Conservation (phyloP, 2,113 vertebrate species). For the Eulacestoma nigropectus region DNA sequence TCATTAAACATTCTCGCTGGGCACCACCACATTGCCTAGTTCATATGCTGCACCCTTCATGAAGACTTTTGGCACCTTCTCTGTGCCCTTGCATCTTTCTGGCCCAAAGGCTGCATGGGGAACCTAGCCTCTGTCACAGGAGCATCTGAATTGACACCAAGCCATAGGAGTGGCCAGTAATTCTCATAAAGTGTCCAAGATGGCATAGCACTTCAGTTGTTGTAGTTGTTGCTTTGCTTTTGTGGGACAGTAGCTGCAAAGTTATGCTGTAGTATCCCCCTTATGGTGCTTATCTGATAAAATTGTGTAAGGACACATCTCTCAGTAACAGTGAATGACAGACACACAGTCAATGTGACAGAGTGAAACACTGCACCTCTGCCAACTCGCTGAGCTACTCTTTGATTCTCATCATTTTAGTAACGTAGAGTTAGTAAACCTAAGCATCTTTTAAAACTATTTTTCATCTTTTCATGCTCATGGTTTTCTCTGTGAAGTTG, state of each 20-base stretch:
- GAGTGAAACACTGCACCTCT: not conserved
- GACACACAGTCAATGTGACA: not conserved
- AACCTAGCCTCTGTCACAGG: not conserved
- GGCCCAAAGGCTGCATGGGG: not conserved
- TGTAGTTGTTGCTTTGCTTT: not conserved
- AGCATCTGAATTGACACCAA: not conserved
- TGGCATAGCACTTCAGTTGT: not conserved
- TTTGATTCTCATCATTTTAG: not conserved
- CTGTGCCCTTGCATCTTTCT: not conserved
- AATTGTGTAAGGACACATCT: not conserved
- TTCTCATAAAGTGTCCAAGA: not conserved
- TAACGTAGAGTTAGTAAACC: not conserved
- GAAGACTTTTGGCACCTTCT: not conserved
- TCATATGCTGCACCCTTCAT: not conserved
- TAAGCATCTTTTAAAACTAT: not conserved
- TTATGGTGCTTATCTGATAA: not conserved
- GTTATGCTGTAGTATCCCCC: not conserved
- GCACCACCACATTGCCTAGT: not conserved
- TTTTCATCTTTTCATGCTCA: not conserved
- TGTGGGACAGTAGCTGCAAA: not conserved
- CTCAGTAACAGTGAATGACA: not conserved
- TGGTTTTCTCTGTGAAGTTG: not conserved
- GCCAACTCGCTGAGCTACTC: not conserved
- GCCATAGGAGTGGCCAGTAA: rapidly evolving
- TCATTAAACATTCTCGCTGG: not conserved